Evolutionary conservation across 2,888 invertebrate species (phyloP), one percentile per base, ranked within the genome.

Genomic region (Anoncus sp.): DNA sequence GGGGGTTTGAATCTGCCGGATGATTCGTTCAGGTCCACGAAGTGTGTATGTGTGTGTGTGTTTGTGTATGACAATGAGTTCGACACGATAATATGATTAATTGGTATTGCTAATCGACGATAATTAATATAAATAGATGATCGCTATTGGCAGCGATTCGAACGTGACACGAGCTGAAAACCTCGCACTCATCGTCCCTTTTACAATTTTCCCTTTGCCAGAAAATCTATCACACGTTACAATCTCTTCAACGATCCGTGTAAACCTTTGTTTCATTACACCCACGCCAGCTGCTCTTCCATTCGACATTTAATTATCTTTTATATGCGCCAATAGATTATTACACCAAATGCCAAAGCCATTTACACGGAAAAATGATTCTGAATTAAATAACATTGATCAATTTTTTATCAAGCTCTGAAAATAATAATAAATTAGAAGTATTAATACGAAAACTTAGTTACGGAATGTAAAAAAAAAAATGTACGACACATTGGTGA

Each of bases 41-140:
- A 20, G 66, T 57, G 45, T 67, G 66, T n/a, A n/a, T n/a, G n/a
- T n/a, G n/a, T n/a, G n/a, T n/a, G n/a, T n/a, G n/a, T n/a, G n/a
- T n/a, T n/a, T n/a, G n/a, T n/a, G n/a, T n/a, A n/a, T 49, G 20
- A 38, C 66, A 60, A n/a, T n/a, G 43, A 72, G 83, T 82, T 82
- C 87, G 81, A 87, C 86, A 27, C n/a, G n/a, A 88, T 90, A 90
- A 90, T 90, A 86, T 89, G 90, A 90, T 89, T 89, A 90, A 90
- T 90, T 89, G 89, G 87, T 87, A 90, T 89, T 72, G 89, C 90
- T 89, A 90, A 90, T 90, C 90, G 90, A 85, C 89, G 90, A 90
- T 90, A 90, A 90, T 90, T 90, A 90, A 91, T 91, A 90, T 90
- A 90, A 91, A 90, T 90, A 89, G 89, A 89, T 87, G 88, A 88